Conservation (phyloP, 2,113 vertebrate genomes). For the Oryzias javanicus region DNA sequence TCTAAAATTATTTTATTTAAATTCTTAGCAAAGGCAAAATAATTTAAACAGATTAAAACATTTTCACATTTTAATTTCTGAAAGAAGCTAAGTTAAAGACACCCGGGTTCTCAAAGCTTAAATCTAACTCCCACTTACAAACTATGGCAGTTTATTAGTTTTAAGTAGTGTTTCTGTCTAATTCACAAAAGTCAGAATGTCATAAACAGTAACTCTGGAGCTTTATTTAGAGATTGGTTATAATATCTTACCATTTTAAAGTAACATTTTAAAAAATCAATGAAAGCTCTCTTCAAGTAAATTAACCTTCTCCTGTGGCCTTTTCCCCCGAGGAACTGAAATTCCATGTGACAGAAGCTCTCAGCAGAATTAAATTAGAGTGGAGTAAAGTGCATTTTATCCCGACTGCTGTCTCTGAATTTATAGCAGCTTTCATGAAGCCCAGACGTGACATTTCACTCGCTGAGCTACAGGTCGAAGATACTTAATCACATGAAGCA, state of each 20-base stretch:
- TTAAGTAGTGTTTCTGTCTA: not conserved
- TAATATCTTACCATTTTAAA: constrained; percentile 28
- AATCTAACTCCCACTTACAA: not conserved
- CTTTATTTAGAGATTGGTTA: constrained; percentile 17
- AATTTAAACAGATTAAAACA: too few species aligned
- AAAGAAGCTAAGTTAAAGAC: too few species aligned
- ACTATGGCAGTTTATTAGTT: not conserved
- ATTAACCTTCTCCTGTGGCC: constrained; percentile 59
- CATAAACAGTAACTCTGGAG: constrained; percentile 6
- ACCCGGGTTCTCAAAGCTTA: not conserved
- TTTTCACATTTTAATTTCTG: too few species aligned
- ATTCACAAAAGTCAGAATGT: constrained; percentile 6
- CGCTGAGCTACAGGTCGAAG: constrained; percentile 10
- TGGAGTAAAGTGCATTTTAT: constrained; percentile 42
- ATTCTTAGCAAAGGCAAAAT: too few species aligned
- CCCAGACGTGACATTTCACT: constrained; percentile 49
- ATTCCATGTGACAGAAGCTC: constrained; percentile 53
- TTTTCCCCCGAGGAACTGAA: constrained; percentile 52
- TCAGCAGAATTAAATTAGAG: constrained; percentile 55
- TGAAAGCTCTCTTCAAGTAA: constrained; percentile 29
- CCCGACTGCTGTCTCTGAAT: constrained; percentile 41
- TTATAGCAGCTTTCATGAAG: constrained; percentile 28
- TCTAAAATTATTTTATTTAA: too few species aligned
- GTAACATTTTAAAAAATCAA: constrained; percentile 55
- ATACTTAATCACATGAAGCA: constrained; percentile 33